phyloP scores from a whole-genome alignment of 2,113 vertebrate genomes.

The Neogale vison region DNA sequence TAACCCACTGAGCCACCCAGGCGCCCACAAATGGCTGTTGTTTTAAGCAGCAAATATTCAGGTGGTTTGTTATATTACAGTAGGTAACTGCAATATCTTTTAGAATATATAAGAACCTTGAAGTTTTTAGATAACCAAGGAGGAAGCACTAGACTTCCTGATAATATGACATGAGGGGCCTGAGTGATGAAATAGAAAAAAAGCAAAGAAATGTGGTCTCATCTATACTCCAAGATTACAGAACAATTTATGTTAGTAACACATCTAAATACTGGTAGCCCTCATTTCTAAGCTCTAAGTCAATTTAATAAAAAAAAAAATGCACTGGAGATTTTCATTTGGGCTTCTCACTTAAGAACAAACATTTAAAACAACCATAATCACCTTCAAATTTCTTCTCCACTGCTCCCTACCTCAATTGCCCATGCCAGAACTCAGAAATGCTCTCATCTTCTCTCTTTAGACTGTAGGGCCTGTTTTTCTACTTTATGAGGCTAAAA shows the following conservation, averaged over 20 bases:
- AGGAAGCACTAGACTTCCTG: neutral
- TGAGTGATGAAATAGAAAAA: neutral
- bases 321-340: neutral
- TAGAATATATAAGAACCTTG: neutral
- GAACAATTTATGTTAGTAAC: neutral
- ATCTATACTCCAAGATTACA: neutral
- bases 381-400: neutral
- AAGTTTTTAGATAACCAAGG: constrained; percentile 11
- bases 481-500: constrained; percentile 1
- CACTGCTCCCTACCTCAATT: neutral
- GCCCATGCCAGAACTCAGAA: neutral
- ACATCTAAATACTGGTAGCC: neutral
- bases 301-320: neutral
- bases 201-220: neutral
- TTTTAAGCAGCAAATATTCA: constrained; percentile 1
- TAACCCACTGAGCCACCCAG: too few species aligned
- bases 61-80: neutral
- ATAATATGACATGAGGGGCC: neutral
- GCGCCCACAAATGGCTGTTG: neutral
- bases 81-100: neutral
- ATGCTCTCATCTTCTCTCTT: neutral
- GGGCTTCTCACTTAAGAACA: neutral
- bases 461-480: neutral
- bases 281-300: neutral
- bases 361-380: neutral